Evolutionary conservation across 2,888 invertebrate species (phyloP).

Genomic region (Euphydryas editha): DNA sequence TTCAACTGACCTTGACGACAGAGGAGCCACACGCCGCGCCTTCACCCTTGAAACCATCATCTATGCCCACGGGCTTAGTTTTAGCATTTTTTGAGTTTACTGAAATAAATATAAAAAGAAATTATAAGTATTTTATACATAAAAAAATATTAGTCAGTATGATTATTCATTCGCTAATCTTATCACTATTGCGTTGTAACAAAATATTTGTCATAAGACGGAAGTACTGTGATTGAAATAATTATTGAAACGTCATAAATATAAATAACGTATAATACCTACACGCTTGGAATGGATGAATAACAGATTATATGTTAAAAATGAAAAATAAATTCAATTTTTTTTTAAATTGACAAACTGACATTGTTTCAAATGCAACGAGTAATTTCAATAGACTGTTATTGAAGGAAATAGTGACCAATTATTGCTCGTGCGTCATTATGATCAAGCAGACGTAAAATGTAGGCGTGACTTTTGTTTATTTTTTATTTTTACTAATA

Average conservation of each 20-base stretch:
- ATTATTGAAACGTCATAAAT: too few relatives aligned
- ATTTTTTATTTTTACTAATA: not conserved
- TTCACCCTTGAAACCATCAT: conserved; percentile 88
- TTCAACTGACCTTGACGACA: conserved; percentile 70
- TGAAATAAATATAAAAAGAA: conserved; percentile 50
- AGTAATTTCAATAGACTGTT: not conserved
- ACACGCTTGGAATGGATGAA: too few relatives aligned
- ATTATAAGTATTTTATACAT: not conserved
- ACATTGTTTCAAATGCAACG: not conserved
- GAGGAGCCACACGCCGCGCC: conserved; percentile 86
- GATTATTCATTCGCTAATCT: not conserved
- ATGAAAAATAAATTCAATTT: not conserved
- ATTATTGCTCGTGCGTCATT: not conserved
- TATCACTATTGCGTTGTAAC: not conserved
- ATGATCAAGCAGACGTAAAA: not conserved
- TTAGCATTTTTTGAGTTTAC: conserved; percentile 65
- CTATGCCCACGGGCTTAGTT: conserved; percentile 85
- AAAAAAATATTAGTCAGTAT: not conserved
- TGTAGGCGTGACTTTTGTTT: conserved; percentile 18
- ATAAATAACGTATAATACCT: not conserved
- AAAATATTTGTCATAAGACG: not conserved
- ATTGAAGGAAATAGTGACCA: not conserved
- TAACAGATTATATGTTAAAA: not conserved
- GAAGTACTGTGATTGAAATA: too few relatives aligned
- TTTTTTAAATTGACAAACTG: not conserved